phyloP scores from a whole-genome alignment of 1,140 invertebrate genomes.

The Zaprionus ornatus region DNA sequence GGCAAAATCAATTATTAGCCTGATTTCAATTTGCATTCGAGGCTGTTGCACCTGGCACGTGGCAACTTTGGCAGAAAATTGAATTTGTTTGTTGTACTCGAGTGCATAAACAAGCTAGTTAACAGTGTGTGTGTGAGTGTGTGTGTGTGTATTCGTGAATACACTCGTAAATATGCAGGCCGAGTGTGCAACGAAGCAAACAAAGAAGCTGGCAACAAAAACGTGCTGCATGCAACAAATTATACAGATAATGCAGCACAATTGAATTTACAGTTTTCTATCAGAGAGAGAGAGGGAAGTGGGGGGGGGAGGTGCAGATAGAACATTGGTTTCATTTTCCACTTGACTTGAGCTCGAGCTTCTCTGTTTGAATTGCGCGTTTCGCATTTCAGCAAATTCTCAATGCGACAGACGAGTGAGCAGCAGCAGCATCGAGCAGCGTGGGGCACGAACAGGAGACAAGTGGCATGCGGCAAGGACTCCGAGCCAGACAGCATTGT shows the following conservation, averaged over 20 bases:
- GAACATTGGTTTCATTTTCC: slow-evolving; percentile 71
- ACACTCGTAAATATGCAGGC: slow-evolving; percentile 12
- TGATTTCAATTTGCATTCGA: slow-evolving; percentile 24
- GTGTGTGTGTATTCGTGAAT: neutral
- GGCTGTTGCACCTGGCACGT: slow-evolving; percentile 1
- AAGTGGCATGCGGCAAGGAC: slow-evolving; percentile 35
- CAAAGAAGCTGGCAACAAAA: slow-evolving; percentile 22
- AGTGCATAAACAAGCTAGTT: slow-evolving; percentile 18
- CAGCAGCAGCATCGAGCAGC: slow-evolving; percentile 35
- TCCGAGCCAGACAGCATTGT: slow-evolving; percentile 44
- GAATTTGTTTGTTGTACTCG: slow-evolving; percentile 37
- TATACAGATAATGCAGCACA: slow-evolving; percentile 70
- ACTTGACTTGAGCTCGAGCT: slow-evolving; percentile 68
- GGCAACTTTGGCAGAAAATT: slow-evolving; percentile 25
- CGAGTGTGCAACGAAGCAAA: slow-evolving; percentile 28
- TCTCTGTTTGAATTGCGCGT: slow-evolving; percentile 45
- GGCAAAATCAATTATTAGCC: slow-evolving; percentile 44
- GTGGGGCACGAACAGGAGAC: neutral
- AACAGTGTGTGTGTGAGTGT: neutral
- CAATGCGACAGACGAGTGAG: slow-evolving; percentile 64
- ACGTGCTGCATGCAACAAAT: slow-evolving; percentile 49
- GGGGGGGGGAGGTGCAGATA: slow-evolving; percentile 18
- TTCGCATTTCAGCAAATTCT: slow-evolving; percentile 77
- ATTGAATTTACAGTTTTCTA: slow-evolving; percentile 67
- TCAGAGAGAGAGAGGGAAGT: neutral